Percentiles rank a stretch among this genome's conserved stretches.
These are phyloP conservation scores for Nomia melanderi DNA, from an alignment of 1,140 invertebrate genomes.

Conservation along the genomic window DNA sequence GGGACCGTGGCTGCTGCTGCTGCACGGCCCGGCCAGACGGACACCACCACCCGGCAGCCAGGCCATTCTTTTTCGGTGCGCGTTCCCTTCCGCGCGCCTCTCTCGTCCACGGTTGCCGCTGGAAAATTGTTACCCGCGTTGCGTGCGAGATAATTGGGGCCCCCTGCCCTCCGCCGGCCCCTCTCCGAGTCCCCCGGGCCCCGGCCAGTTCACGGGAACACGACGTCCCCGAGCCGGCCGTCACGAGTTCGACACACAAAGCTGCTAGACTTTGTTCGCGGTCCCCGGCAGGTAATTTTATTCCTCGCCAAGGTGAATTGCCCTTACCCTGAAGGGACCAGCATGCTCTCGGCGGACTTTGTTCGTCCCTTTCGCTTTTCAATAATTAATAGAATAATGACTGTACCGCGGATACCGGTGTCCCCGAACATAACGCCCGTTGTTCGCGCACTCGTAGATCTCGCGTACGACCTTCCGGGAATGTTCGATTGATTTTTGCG, in stretches of 20 bases:
- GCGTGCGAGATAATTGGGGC: conserved; percentile 63
- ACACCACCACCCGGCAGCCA: no score
- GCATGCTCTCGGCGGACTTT: no score
- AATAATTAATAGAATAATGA: no score
- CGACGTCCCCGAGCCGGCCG: conserved; percentile 43
- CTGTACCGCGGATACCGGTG: no score
- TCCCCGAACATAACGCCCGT: no score
- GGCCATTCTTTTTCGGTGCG: conserved; percentile 2
- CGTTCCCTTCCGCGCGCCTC: neutral
- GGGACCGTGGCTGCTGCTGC: conserved; percentile 5
- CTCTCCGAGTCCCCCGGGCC: conserved; percentile 43
- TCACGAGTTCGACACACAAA: conserved; percentile 53
- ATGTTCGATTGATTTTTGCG: conserved; percentile 3
- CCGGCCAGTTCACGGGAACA: neutral
- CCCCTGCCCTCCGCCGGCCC: no score
- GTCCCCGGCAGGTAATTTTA: conserved; percentile 16
- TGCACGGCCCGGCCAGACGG: no score
- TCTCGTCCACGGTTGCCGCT: conserved; percentile 15
- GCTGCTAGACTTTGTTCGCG: conserved; percentile 39
- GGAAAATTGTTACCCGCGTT: conserved; percentile 56
- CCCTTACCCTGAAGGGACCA: neutral
- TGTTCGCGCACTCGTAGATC: no score
- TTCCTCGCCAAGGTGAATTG: neutral
- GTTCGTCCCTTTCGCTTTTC: neutral
- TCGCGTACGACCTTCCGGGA: no score